phyloP scores from a whole-genome alignment of 2,113 vertebrate species.

The Bos javanicus region DNA sequence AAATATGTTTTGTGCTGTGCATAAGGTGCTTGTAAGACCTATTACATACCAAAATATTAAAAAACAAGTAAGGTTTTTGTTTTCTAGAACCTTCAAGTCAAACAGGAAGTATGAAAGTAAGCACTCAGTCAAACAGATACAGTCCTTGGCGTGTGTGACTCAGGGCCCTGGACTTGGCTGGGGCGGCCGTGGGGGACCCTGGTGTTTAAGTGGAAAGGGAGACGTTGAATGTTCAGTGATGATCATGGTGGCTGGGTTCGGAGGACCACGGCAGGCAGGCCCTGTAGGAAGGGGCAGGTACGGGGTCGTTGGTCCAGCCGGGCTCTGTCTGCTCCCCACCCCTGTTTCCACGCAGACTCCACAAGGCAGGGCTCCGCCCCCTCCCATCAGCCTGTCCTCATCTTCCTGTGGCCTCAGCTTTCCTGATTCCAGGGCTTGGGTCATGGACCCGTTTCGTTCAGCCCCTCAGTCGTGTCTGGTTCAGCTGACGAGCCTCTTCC shows the following conservation, averaged over 20 bases:
- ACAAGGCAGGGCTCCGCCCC: too few species aligned
- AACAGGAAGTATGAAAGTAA: neutral
- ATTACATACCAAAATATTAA: neutral
- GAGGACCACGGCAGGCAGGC: neutral
- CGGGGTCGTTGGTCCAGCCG: accelerated
- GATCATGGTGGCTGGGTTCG: neutral
- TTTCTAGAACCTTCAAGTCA: neutral
- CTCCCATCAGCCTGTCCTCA: neutral
- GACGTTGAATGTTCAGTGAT: neutral
- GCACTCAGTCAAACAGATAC: neutral
- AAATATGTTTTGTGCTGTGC: neutral
- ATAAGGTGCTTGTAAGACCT: neutral
- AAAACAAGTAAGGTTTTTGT: neutral
- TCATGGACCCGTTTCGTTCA: neutral
- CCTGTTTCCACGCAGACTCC: neutral
- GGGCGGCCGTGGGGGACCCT: neutral
- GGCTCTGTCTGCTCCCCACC: neutral
- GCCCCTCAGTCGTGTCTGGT: neutral
- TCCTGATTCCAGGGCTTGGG: neutral
- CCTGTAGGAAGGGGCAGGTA: neutral
- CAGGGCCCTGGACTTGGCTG: neutral
- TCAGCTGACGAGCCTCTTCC: neutral
- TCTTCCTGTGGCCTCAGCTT: neutral
- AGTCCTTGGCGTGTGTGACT: neutral
- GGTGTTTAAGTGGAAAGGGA: neutral